Percentiles rank a stretch among this genome's conserved stretches.
Conservation (phyloP, 2,113 vertebrate species). For the Paralichthys olivaceus region DNA sequence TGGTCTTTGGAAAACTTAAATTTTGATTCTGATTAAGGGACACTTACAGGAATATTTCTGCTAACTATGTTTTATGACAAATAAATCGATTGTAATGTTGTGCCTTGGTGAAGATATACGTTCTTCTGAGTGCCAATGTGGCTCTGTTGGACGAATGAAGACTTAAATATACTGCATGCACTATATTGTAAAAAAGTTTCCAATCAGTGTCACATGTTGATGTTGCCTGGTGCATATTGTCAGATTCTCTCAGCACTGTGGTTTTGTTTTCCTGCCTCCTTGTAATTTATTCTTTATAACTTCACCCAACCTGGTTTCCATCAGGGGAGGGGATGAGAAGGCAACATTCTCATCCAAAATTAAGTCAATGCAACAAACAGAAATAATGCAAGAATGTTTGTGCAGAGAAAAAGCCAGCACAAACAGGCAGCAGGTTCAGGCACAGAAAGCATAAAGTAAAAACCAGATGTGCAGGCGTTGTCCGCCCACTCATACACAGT, state of each 20-base stretch:
- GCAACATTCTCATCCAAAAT: too few relatives aligned
- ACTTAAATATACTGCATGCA: neutral
- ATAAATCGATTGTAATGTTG: too few relatives aligned
- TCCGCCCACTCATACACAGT: constrained; percentile 39
- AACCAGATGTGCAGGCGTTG: constrained; percentile 6
- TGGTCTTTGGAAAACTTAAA: too few relatives aligned
- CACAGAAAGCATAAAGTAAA: neutral
- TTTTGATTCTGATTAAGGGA: too few relatives aligned
- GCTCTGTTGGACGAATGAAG: neutral
- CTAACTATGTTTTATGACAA: too few relatives aligned
- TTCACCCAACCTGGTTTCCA: neutral
- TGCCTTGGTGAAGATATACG: too few relatives aligned
- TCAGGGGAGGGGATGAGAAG: neutral
- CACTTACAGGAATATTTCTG: too few relatives aligned
- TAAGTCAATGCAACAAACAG: neutral
- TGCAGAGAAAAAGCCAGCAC: neutral
- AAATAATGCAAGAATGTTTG: too few relatives aligned
- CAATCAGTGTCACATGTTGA: neutral
- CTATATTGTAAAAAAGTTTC: neutral
- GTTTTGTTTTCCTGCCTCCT: neutral
- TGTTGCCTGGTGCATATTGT: neutral
- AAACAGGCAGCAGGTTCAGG: neutral
- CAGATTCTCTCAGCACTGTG: neutral
- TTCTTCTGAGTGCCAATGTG: too few relatives aligned
- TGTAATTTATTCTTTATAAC: neutral